These are phyloP conservation scores for Calliscelio sp. DNA, from an alignment of 2,888 invertebrate species.

Conservation along the genomic window DNA sequence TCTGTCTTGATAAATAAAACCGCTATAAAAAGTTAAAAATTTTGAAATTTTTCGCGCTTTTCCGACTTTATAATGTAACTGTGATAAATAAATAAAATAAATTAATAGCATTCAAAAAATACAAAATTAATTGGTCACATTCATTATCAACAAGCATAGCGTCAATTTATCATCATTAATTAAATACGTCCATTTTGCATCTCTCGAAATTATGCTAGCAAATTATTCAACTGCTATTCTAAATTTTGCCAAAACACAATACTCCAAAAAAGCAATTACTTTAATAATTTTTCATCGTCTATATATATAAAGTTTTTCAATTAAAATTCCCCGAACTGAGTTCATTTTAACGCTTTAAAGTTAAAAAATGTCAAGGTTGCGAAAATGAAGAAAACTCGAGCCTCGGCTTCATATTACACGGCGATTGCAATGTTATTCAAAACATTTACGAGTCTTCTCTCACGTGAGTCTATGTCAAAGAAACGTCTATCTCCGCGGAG, in stretches of 20 bases:
- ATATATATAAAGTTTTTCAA: constrained; percentile 20
- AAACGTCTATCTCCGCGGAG: constrained; percentile 30
- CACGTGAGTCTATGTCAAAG: constrained; percentile 31
- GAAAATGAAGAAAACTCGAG: not conserved
- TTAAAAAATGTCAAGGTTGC: not conserved
- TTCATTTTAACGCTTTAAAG: constrained; percentile 1
- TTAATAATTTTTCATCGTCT: constrained; percentile 2
- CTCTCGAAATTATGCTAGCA: too few relatives aligned
- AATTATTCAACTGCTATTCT: not conserved
- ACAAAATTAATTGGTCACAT: too few relatives aligned
- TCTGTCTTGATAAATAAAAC: too few relatives aligned
- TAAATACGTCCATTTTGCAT: too few relatives aligned
- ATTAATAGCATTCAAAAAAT: too few relatives aligned
- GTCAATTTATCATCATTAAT: too few relatives aligned
- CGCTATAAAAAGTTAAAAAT: too few relatives aligned
- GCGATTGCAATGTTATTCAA: constrained; percentile 13
- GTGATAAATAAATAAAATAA: too few relatives aligned
- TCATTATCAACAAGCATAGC: too few relatives aligned
- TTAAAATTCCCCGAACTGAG: not conserved
- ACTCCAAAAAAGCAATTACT: constrained; percentile 11
- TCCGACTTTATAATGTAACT: too few relatives aligned
- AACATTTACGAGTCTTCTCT: constrained; percentile 31
- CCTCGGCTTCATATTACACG: not conserved
- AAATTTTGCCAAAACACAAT: not conserved
- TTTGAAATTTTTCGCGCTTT: too few relatives aligned